Percentiles rank a stretch among this genome's conserved stretches.
These are phyloP conservation scores for sheep (Ovis aries) DNA, from an alignment of 2,113 vertebrate genomes.

Conservation along the genomic window DNA sequence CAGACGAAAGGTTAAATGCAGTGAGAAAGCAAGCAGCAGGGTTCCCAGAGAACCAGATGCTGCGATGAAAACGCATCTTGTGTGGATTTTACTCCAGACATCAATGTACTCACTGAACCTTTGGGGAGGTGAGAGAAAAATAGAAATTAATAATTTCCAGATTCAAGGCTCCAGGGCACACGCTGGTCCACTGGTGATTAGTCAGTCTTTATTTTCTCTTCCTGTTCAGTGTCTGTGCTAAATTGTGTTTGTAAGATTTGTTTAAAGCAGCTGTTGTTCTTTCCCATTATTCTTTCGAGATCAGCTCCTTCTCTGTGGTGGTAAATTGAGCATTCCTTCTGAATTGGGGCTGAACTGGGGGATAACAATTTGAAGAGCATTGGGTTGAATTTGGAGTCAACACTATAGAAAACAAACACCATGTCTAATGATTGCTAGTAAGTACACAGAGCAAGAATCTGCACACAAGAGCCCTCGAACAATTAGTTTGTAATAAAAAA, in stretches of 20 bases:
- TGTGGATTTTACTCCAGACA: constrained; percentile 75
- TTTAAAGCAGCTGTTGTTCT: constrained; percentile 44
- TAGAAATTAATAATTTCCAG: constrained; percentile 72
- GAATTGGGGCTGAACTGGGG: neutral
- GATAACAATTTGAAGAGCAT: neutral
- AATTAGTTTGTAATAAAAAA: neutral
- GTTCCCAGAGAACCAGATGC: constrained; percentile 71
- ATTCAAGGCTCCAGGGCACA: constrained; percentile 28
- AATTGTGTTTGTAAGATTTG: constrained; percentile 41
- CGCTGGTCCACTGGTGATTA: constrained; percentile 43
- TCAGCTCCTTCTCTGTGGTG: neutral
- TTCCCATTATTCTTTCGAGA: constrained; percentile 32
- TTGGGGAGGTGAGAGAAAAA: constrained; percentile 77
- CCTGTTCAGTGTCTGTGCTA: constrained; percentile 43
- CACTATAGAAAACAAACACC: neutral
- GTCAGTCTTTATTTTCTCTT: constrained; percentile 53
- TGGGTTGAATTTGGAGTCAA: neutral
- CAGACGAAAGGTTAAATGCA: constrained; percentile 71
- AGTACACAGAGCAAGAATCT: neutral
- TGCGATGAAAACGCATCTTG: constrained; percentile 58
- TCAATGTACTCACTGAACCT: constrained; percentile 53
- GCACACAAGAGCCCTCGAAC: neutral
- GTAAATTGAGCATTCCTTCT: constrained; percentile 13
- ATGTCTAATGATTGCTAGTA: neutral
- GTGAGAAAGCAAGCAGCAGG: constrained; percentile 54